These are phyloP conservation scores for Phylloscopus trochiloides DNA, from an alignment of 2,113 vertebrate species.

Conservation along the genomic window DNA sequence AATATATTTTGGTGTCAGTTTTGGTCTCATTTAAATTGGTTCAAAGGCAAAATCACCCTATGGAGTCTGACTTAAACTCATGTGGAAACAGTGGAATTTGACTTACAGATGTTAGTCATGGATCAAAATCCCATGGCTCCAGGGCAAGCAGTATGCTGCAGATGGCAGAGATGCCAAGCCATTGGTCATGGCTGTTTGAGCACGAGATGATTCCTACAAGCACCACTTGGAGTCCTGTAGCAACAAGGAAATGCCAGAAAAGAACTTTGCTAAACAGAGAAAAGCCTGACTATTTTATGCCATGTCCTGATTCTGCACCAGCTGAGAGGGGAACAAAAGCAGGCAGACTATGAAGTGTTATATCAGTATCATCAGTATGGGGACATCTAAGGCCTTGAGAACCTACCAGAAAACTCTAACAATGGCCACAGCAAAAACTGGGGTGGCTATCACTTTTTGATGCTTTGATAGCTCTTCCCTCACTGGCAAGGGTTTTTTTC, in stretches of 20 bases:
- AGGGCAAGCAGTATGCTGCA: neutral
- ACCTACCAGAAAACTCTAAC: neutral
- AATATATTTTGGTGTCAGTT: neutral
- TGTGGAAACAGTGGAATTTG: neutral
- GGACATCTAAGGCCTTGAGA: neutral
- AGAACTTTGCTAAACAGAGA: neutral
- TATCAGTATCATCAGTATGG: neutral
- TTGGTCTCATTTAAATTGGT: neutral
- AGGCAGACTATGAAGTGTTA: neutral
- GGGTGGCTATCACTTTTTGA: neutral
- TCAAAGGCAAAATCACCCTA: neutral
- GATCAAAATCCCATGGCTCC: neutral
- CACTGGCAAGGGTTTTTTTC: neutral
- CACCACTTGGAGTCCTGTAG: neutral
- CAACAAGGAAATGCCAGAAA: fast-evolving
- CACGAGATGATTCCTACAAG: neutral
- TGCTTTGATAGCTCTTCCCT: neutral
- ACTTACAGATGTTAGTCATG: neutral
- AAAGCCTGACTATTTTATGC: neutral
- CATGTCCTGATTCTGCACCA: neutral
- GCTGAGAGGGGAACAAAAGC: neutral
- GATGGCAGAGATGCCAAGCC: neutral
- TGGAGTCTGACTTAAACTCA: neutral
- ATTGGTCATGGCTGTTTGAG: neutral
- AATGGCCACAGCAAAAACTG: neutral